Base-by-base conservation (phyloP, 2,888 invertebrate species). In the Sinotaia quadrata region DNA sequence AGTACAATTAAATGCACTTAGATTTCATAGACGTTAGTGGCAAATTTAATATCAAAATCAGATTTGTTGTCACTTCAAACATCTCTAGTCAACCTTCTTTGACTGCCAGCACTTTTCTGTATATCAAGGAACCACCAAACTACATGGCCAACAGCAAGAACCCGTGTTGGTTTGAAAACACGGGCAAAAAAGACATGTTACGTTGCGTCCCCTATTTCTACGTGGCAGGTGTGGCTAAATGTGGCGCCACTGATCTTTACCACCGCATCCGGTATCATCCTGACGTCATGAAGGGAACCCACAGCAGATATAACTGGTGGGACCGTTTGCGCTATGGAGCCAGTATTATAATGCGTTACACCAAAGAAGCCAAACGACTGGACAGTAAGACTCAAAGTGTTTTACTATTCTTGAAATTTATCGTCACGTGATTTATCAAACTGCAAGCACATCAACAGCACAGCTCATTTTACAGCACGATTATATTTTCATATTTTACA, bases 151-250 rank as follows among this genome's bases (percentile, higher is more conserved):
- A 61, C 37, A 66, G 60, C 41, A 68, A 68, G 27, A 68, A 60
- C 58, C 72, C 72, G 4, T 72, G 72, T 37, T 72, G 72, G 72
- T 57, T 44, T 18, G 67, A 68, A 18, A 49, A 31, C 12, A 65
- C 18, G 44, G 65, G 65, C 31, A 65, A 65, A 56, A 65, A 65
- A 29, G 69, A 66, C 31, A 36, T 57, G 24, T 60, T 72, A 24
- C 60, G 63, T 31, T 72, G 72, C 41, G 10, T 72, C n/a, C 72
- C 72, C 10, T 69, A 58, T 34, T 69, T 69, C 54, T 72, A 62
- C 62, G 7, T 72, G 1, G 72, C 52, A 8, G 72, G 72, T 15
- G 67, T 69, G 15, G 61, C 69, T 47, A 66, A 72, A 37, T 47
- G 62, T 33, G 72, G 66, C 12, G 61, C 68, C 0, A 36, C 62